phyloP scores from a whole-genome alignment of 2,888 invertebrate species.

The Actias luna region DNA sequence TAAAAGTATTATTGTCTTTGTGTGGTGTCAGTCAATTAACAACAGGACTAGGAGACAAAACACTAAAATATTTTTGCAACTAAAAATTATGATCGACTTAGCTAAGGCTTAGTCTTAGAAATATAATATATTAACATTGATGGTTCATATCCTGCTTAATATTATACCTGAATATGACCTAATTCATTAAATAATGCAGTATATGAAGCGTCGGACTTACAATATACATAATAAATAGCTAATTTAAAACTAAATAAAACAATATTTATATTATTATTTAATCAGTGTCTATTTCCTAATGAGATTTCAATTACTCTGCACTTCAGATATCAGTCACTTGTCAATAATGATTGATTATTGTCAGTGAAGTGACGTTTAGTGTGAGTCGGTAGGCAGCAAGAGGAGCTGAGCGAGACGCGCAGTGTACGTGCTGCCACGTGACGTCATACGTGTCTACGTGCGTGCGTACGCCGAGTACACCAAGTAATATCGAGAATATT shows the following conservation, averaged over 20 bases:
- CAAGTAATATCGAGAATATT: conserved; percentile 71
- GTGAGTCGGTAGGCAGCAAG: conserved; percentile 18
- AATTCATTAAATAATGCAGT: conserved; percentile 32
- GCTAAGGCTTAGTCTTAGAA: conserved; percentile 38
- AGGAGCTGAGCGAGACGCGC: conserved; percentile 5
- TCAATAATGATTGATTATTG: conserved; percentile 51
- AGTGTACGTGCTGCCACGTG: conserved; percentile 15
- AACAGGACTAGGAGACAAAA: conserved; percentile 29
- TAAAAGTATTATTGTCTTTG: conserved; percentile 28
- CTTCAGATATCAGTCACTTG: conserved; percentile 64
- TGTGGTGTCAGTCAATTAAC: conserved; percentile 31
- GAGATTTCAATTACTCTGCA: conserved; percentile 69
- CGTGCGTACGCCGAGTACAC: conserved; percentile 41
- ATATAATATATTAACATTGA: conserved; percentile 28
- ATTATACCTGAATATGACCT: conserved; percentile 25
- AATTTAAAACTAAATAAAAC: conserved; percentile 69
- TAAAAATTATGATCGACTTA: conserved; percentile 37
- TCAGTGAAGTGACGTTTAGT: conserved; percentile 40
- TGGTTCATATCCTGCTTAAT: conserved; percentile 28
- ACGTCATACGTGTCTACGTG: neutral
- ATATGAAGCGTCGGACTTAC: conserved; percentile 42
- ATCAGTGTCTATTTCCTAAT: conserved; percentile 68
- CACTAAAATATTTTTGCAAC: conserved; percentile 34
- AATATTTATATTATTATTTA: conserved; percentile 48
- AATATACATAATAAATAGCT: conserved; percentile 69